These are phyloP conservation scores for Salticus scenicus DNA, from an alignment of 2,888 invertebrate species.

Conservation along the genomic window DNA sequence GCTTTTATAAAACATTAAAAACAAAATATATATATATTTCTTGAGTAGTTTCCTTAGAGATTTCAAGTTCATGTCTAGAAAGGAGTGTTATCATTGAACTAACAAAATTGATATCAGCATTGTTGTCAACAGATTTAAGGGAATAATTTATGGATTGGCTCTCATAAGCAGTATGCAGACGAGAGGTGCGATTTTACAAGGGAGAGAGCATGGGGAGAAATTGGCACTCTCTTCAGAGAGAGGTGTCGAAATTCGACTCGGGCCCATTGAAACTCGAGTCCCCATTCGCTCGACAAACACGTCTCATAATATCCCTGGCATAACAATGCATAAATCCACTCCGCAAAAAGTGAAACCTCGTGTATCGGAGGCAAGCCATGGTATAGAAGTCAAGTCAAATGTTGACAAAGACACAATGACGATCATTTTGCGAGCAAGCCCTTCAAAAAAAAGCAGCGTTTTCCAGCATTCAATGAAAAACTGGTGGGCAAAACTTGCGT, in stretches of 20 bases:
- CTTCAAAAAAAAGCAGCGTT: conserved; percentile 7
- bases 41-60: no score
- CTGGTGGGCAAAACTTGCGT: neutral
- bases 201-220: neutral
- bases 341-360: conserved; percentile 52
- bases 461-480: conserved; percentile 12
- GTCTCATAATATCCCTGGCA: conserved; percentile 45
- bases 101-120: no score
- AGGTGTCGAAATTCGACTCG: conserved; percentile 62
- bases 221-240: neutral
- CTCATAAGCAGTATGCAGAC: neutral
- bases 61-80: no score
- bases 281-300: conserved; percentile 40
- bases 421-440: neutral
- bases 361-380: conserved; percentile 2
- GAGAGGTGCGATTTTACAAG: neutral
- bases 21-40: no score
- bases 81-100: no score
- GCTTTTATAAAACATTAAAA: no score
- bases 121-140: no score
- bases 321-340: conserved; percentile 63
- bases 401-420: conserved; percentile 52
- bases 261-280: conserved; percentile 58
- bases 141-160: neutral
- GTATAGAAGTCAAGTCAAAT: conserved; percentile 53